These are phyloP conservation scores for Lamellibrachia luymesi DNA, from an alignment of 1,140 invertebrate species.

Conservation along the genomic window DNA sequence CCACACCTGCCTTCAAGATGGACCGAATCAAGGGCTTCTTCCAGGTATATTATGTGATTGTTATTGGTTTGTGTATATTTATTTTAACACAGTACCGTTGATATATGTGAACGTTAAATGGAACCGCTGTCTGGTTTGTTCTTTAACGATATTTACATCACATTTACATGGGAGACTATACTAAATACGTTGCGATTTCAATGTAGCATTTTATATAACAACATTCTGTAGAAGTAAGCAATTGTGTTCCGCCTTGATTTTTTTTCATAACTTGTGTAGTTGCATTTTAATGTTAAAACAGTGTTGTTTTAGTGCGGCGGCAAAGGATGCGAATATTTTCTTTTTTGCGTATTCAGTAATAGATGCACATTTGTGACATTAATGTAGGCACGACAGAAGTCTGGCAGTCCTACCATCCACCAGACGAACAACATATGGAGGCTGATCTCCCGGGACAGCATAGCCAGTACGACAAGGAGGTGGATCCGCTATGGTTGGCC, in stretches of 20 bases:
- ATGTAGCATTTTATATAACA: too few relatives aligned
- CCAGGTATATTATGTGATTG: background rate
- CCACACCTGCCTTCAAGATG: slow-evolving; percentile 26
- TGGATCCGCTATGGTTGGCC: slow-evolving; percentile 28
- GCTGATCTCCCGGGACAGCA: slow-evolving; percentile 11
- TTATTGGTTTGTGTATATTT: slow-evolving; percentile 6
- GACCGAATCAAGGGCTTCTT: slow-evolving; percentile 26
- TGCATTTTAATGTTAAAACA: too few relatives aligned
- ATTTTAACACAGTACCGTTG: slow-evolving; percentile 11
- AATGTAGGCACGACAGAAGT: slow-evolving; percentile 17
- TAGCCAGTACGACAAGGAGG: slow-evolving; percentile 13
- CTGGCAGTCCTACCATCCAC: slow-evolving; percentile 18
- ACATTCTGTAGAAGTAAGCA: too few relatives aligned
- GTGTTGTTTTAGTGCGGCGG: too few relatives aligned
- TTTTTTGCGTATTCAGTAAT: background rate
- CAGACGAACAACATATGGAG: background rate
- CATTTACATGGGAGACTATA: too few relatives aligned
- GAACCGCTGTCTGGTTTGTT: too few relatives aligned
- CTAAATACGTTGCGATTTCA: too few relatives aligned
- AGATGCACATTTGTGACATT: background rate
- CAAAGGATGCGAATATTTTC: too few relatives aligned
- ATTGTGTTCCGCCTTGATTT: too few relatives aligned
- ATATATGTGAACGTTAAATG: too few relatives aligned
- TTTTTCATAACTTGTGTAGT: too few relatives aligned
- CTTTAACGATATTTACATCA: too few relatives aligned